phyloP scores from a whole-genome alignment of 2,888 invertebrate genomes.

The Keiferia lycopersicella region DNA sequence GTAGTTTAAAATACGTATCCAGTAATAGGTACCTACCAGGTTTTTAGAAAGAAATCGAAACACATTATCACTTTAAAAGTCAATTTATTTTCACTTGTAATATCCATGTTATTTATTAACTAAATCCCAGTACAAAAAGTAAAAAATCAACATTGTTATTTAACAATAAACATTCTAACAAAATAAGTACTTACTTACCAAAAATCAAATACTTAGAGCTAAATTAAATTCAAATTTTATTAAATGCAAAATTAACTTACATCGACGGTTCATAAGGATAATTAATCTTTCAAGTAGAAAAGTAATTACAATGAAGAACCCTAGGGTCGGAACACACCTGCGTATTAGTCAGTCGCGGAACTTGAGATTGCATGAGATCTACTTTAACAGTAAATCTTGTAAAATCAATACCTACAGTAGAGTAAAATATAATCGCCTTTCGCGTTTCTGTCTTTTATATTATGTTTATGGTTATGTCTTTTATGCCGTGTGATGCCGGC shows the following conservation, averaged over 20 bases:
- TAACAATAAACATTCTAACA: constrained; percentile 16
- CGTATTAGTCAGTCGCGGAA: too few species aligned
- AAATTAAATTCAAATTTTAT: constrained; percentile 1
- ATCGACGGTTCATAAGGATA: neutral
- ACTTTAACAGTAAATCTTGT: too few species aligned
- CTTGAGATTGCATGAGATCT: too few species aligned
- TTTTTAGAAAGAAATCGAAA: neutral
- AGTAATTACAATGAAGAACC: neutral
- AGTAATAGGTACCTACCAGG: too few species aligned
- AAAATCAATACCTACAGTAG: too few species aligned
- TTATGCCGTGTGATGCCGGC: too few species aligned
- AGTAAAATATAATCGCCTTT: too few species aligned
- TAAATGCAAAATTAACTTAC: constrained; percentile 11
- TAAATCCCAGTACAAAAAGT: constrained; percentile 16
- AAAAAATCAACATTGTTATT: constrained; percentile 19
- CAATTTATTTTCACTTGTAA: constrained; percentile 16
- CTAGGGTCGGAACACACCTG: neutral
- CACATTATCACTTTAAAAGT: neutral
- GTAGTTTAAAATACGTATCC: too few species aligned
- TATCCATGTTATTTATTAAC: constrained; percentile 8
- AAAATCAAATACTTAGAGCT: neutral
- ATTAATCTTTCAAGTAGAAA: constrained; percentile 5
- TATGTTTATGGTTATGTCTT: too few species aligned
- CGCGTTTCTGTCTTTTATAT: too few species aligned
- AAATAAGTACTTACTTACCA: constrained; percentile 4